Base-by-base conservation (phyloP, 1,140 invertebrate genomes). In the Epicauta chinensis region DNA sequence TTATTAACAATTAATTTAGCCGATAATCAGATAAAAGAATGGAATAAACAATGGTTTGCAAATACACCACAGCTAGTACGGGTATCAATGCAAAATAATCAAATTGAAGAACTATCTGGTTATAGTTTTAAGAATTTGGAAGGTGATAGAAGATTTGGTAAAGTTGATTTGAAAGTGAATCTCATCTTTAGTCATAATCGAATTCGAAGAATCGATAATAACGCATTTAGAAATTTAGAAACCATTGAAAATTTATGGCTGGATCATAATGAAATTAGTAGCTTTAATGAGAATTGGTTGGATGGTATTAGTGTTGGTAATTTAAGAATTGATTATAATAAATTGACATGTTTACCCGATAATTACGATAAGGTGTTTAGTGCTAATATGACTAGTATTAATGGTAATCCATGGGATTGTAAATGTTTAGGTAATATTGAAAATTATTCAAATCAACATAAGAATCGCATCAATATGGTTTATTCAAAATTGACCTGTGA, bases 381-480 rank as follows among this genome's bases (percentile, higher is more conserved):
- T 6, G 45, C 45, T 38, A 34, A 14, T 37, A 36, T 23, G 29
- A 47, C 45, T 16, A 34, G 38, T 12, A 47, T 47, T 23, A 37
- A 47, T 30, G 45, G 45, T 37, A 47, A 47, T 38, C 45, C 45
- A n/a, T 47, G 45, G 45, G 45, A 47, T 12, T 47, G 45, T 47
- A 37, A 13, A 13, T 47, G 45, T 47, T 47, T 47, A n/a, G 30
- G 37, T 16, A 47, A 47, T 47, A 47, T 47, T 23, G 45, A 47
- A 4, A 23, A 15, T 23, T 47, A 37, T 34, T 34, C 34, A 1
- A 14, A 34, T 17, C 6, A 47, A 47, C 16, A 36, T 11, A 12
- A 17, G 7, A 23, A 17, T 15, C 11, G 38, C 14, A 37, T 47
- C 34, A 32, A 38, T 47, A 17, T 37, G 45, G 11, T 6, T 9